Evolutionary conservation across 2,797 vertebrate genomes (phyloP), one percentile per base, ranked within the genome.

Genomic region (Euphonia xanthogaster): DNA sequence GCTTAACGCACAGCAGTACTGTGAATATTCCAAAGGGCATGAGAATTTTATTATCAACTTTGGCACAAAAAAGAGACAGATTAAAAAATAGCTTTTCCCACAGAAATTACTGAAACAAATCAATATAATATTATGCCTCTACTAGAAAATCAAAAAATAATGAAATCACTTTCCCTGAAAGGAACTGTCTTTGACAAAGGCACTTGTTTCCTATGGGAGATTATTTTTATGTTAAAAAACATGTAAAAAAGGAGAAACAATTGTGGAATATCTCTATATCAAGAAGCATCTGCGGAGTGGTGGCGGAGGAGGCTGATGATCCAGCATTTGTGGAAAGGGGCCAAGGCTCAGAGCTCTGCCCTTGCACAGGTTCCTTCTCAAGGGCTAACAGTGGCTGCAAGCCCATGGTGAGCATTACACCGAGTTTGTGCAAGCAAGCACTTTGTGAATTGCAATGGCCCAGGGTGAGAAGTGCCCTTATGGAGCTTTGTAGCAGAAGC

Each of bases 321-420:
- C 10, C 0, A 0, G 4, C 0, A 0, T 20, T 76, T 0, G 0
- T 22, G 25, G 53, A 80, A 22, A 14, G 33, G 25, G 61, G 65
- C 30, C 50, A 75, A 31, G 1, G 1, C 10, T 80, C 30, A 13
- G 20, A 24, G 21, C 12, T 82, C 72, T 86, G 33, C 20, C 47
- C 7, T 70, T 78, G 31, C 14, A 27, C 7, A 0, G 0, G 1
- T 33, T 73, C 54, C 17, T 45, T 81, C 48, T 45, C 33, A 28
- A 70, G 54, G 22, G 51, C 19, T 55, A 37, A 14, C 19, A 20
- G 19, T 22, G 17, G 14, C 58, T 81, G 68, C 24, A 31, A 37
- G 30, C 6, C 65, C 31, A 7, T 2, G 21, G n/a, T 48, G 48
- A 66, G 24, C 22, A 39, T 76, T 86, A 30, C 37, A 60, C 9